Evolutionary conservation across 2,113 vertebrate genomes (phyloP).

Genomic region (Macrotis lagotis): DNA sequence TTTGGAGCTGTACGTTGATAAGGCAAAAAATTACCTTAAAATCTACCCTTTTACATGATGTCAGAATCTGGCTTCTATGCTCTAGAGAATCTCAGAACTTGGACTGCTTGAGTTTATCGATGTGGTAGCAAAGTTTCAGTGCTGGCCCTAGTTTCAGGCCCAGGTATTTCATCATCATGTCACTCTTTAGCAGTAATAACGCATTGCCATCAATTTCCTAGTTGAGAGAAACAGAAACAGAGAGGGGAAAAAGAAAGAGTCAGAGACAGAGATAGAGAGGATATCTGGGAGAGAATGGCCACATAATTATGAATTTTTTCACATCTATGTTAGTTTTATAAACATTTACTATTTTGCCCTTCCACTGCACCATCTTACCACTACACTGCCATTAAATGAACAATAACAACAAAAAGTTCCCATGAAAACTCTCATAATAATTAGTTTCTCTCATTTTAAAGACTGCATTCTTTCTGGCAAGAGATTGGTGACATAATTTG

Average conservation of each 20-base stretch:
- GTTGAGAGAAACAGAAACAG: conserved; percentile 60
- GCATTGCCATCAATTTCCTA: conserved; percentile 98
- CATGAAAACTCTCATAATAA: background rate
- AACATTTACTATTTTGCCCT: background rate
- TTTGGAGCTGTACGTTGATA: conserved; percentile 69
- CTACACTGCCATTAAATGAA: background rate
- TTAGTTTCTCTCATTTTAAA: background rate
- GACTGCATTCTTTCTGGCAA: background rate
- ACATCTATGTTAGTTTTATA: background rate
- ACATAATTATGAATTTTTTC: background rate
- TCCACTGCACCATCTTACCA: background rate
- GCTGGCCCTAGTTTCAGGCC: conserved; percentile 97
- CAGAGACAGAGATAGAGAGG: conserved; percentile 13
- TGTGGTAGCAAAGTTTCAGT: conserved; percentile 97
- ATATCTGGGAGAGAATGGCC: background rate
- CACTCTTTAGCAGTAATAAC: conserved; percentile 94
- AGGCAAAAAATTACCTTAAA: conserved; percentile 80
- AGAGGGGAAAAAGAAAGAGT: conserved; percentile 41
- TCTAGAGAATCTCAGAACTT: conserved; percentile 86
- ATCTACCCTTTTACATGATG: conserved; percentile 53
- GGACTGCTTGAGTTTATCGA: conserved; percentile 95
- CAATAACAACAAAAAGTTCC: background rate
- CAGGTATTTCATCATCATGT: conserved; percentile 99
- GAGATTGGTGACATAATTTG: background rate
- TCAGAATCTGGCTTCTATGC: conserved; percentile 53